Conservation (phyloP, 2,888 invertebrate species). For the Neria commutata region DNA sequence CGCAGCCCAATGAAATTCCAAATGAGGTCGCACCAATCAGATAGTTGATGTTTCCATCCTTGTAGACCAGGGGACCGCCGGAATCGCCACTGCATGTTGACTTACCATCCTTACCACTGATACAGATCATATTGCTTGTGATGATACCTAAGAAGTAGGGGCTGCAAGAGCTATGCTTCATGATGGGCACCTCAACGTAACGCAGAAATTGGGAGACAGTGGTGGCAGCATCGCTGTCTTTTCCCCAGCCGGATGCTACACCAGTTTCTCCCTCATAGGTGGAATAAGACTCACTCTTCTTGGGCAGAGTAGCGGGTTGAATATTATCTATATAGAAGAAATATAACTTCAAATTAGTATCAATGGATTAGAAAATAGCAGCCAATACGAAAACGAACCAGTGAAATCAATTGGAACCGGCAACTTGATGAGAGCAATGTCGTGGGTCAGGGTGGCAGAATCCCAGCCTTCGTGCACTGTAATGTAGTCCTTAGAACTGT, state of each 20-base stretch:
- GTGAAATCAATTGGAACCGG: conserved; percentile 34
- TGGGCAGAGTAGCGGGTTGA: conserved; percentile 39
- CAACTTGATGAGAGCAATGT: conserved; percentile 47
- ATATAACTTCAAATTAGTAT: not conserved
- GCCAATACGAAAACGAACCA: conserved; percentile 15
- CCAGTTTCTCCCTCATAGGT: conserved; percentile 36
- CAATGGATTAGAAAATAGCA: not conserved
- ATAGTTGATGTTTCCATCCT: conserved; percentile 42
- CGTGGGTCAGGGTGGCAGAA: conserved; percentile 33
- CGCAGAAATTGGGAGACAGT: conserved; percentile 37
- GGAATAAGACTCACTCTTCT: conserved; percentile 25
- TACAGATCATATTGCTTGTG: conserved; percentile 52
- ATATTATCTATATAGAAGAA: conserved; percentile 28
- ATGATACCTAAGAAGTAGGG: conserved; percentile 33
- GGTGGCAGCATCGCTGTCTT: conserved; percentile 34
- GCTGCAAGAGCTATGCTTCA: conserved; percentile 37
- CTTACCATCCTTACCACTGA: conserved; percentile 51
- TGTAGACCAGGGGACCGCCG: conserved; percentile 51
- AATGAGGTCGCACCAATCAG: conserved; percentile 47
- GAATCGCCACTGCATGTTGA: conserved; percentile 58
- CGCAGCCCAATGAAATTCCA: conserved; percentile 42
- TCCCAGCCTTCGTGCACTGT: conserved; percentile 37
- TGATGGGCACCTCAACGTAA: conserved; percentile 41
- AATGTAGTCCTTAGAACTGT: conserved; percentile 29
- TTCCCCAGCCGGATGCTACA: conserved; percentile 44